phyloP scores from a whole-genome alignment of 2,797 vertebrate genomes.

The Bucorvus abyssinicus region DNA sequence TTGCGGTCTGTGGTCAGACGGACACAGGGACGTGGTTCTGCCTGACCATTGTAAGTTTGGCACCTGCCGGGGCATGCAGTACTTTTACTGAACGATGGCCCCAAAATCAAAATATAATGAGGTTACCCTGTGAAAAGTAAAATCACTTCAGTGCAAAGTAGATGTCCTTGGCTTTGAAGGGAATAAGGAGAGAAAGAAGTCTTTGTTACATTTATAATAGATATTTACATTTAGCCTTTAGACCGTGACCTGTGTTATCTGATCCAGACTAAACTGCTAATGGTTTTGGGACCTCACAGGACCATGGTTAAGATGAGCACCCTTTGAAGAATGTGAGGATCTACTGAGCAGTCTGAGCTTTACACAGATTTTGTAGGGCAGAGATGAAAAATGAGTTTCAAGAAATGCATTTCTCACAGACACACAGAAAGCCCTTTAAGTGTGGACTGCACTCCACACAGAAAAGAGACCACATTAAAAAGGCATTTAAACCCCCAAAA shows the following conservation, averaged over 20 bases:
- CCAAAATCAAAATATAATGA: not conserved
- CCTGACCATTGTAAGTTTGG: not conserved
- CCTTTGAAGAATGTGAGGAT: conserved; percentile 19
- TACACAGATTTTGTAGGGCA: not conserved
- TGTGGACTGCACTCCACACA: not conserved
- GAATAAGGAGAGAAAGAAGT: not conserved
- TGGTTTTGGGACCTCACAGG: conserved; percentile 20
- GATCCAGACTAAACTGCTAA: conserved; percentile 16
- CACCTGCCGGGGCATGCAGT: not conserved
- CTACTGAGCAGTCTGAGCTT: not conserved
- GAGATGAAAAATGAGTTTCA: conserved; percentile 28
- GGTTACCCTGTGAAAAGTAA: not conserved
- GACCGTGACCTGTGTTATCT: not conserved
- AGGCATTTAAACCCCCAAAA: conserved; percentile 16
- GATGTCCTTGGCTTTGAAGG: not conserved
- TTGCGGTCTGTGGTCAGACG: not conserved
- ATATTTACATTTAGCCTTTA: not conserved
- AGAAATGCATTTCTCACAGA: not conserved
- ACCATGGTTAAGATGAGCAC: not conserved
- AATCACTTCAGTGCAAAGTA: not conserved
- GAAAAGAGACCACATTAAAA: conserved; percentile 64
- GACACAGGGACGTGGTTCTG: not conserved
- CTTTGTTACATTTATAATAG: not conserved
- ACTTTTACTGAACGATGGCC: not conserved
- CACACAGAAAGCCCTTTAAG: conserved; percentile 32